Evolutionary conservation across 2,797 vertebrate species (phyloP), one percentile per base, ranked within the genome.

Genomic region (Trematomus bernacchii): DNA sequence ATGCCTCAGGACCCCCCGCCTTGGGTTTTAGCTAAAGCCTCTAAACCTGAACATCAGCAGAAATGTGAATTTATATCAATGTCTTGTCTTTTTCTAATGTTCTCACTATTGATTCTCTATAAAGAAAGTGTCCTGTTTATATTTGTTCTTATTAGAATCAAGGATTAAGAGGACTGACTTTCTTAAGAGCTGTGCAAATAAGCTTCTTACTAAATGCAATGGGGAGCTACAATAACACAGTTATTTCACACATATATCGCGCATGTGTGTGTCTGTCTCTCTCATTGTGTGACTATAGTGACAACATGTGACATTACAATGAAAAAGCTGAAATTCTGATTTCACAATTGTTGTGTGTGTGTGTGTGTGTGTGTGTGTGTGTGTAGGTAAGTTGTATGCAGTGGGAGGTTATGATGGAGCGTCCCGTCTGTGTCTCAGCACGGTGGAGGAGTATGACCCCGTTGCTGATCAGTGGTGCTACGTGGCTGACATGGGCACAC

Each of bases 1-100:
- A 83, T 21, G 30, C 55, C 59, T 67, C 46, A 65, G 74, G 66
- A 76, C 33, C 46, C 62, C 55, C 33, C 65, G 40, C 42, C 50
- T 59, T 73, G 57, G 68, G 18, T 72, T 48, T 64, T 16, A 23
- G 69, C 53, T 67, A 68, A 57, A 66, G 50, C 48, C 61, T 71
- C n/a, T 61, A 69, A 62, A 73, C 3, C 48, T 62, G 4, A 63
- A 58, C 53, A 82, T 80, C 69, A 78, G 69, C 64, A 74, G 44
- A 40, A 67, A 71, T 71, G 0, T 59, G 23, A 60, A 46, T 55
- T 53, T 10, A 71, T 77, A 73, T 79, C 33, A 60, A 27, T 57
- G 5, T 13, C 2, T 3, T 59, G 15, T 65, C 21, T 33, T 12
- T 14, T 71, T 62, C 62, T 21, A 33, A 53, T 71, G 61, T 42